Evolutionary conservation across 2,113 vertebrate genomes (phyloP), one percentile per base, ranked within the genome.

Genomic region (Pseudolaguvia tuberculata): DNA sequence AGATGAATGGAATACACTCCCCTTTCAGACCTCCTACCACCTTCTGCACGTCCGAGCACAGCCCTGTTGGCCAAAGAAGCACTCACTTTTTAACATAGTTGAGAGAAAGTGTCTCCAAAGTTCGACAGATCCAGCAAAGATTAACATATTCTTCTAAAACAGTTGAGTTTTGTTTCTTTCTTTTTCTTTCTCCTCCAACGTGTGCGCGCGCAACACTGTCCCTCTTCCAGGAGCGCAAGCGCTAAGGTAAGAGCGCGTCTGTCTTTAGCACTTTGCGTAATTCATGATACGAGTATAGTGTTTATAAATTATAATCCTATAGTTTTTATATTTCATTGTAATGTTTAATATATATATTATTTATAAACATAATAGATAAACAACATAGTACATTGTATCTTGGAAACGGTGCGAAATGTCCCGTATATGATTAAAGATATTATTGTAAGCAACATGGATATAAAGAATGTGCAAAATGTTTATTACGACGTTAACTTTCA

Each of bases 1-100:
- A 82, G 83, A 86, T 84, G 82, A 66, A 63, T 65, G 83, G 73
- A 87, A 89, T 88, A 88, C 91, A 89, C 88, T 88, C 85, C 86
- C 59, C 63, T 25, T 21, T 52, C 65, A 83, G 83, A 29, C 81
- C 15, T 27, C 65, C 84, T 87, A 90, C 90, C 89, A 88, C 88
- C 90, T 85, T 79, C 76, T 84, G 78, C 83, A 72, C 85, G 80
- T 67, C 86, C 82, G 45, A 74, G 66, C 79, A 74, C 87, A 78
- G 53, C 81, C 84, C 81, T 62, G 72, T 76, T 42, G 65, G 83
- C 62, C 84, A 84, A 87, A 87, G 51, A 73, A 76, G 27, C 90
- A 89, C 78, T 91, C 84, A 73, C 82, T 80, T 85, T 87, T 86
- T 79, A 59, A 81, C 84, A 83, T 79, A 56, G 85, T 84, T 76